A percentile compares a stretch with the other conserved stretches of the same genome.
phyloP scores from a whole-genome alignment of 2,113 vertebrate species.

The Benitochromis conjunctus region DNA sequence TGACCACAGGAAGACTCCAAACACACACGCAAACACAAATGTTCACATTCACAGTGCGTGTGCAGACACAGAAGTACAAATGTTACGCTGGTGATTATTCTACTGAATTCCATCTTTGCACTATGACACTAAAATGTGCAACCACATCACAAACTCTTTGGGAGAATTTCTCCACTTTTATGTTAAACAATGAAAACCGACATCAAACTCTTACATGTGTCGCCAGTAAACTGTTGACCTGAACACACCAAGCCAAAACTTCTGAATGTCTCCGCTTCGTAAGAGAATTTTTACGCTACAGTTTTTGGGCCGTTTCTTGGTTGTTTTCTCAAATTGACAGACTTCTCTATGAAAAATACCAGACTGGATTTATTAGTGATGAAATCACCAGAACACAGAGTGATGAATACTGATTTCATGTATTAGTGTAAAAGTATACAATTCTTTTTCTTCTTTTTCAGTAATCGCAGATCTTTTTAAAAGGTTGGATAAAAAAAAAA shows the following conservation, averaged over 20 bases:
- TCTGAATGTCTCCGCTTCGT: not conserved
- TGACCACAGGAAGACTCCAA: constrained; percentile 4
- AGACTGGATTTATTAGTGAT: not conserved
- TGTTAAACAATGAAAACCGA: not conserved
- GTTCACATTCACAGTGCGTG: not conserved
- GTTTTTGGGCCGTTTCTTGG: not conserved
- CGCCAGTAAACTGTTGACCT: not conserved
- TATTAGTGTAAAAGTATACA: not conserved
- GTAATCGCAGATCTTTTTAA: not conserved
- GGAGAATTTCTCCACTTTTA: not conserved
- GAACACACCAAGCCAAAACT: not conserved
- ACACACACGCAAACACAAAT: not conserved
- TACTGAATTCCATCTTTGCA: not conserved
- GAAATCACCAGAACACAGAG: not conserved
- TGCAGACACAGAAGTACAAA: not conserved
- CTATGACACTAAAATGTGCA: not conserved
- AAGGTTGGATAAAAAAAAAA: not conserved
- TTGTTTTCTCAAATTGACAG: not conserved
- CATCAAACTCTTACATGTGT: not conserved
- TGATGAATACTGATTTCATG: not conserved
- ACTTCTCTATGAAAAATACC: not conserved
- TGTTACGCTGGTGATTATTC: not conserved
- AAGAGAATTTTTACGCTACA: not conserved
- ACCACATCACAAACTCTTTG: not conserved
- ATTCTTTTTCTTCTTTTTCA: not conserved